phyloP scores from a whole-genome alignment of 2,888 invertebrate species.

The Ischnura elegans region DNA sequence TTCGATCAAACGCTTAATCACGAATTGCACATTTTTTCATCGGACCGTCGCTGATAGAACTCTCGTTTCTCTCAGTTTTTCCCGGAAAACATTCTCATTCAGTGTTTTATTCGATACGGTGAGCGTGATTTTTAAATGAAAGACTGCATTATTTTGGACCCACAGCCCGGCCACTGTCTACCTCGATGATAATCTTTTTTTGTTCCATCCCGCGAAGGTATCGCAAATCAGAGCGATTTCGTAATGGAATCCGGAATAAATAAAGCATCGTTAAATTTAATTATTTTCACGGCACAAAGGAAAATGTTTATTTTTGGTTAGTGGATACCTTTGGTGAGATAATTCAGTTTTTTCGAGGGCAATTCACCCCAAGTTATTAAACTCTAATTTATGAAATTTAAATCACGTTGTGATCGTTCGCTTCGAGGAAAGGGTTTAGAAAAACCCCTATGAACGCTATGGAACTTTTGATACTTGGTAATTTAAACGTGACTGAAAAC shows the following conservation, averaged over 20 bases:
- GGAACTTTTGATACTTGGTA: no score
- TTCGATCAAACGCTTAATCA: no score
- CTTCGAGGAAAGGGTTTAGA: no score
- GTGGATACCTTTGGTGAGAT: neutral
- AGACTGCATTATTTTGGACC: neutral
- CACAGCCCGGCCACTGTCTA: neutral
- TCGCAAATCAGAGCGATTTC: neutral
- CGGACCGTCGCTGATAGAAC: neutral
- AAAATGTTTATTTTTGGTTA: neutral
- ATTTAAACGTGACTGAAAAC: no score
- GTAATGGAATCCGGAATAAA: neutral
- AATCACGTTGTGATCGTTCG: no score
- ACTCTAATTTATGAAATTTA: neutral
- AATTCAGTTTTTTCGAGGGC: neutral
- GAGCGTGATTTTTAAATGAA: neutral
- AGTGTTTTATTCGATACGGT: neutral
- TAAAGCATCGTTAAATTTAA: neutral
- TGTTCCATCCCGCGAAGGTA: neutral
- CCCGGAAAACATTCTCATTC: neutral
- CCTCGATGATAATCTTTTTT: neutral
- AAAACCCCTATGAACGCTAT: no score
- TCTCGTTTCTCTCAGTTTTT: neutral
- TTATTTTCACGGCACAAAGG: neutral
- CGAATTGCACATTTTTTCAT: neutral
- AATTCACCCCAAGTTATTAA: neutral